Base-by-base conservation (phyloP, 2,888 invertebrate species). In the Lithophane socia region DNA sequence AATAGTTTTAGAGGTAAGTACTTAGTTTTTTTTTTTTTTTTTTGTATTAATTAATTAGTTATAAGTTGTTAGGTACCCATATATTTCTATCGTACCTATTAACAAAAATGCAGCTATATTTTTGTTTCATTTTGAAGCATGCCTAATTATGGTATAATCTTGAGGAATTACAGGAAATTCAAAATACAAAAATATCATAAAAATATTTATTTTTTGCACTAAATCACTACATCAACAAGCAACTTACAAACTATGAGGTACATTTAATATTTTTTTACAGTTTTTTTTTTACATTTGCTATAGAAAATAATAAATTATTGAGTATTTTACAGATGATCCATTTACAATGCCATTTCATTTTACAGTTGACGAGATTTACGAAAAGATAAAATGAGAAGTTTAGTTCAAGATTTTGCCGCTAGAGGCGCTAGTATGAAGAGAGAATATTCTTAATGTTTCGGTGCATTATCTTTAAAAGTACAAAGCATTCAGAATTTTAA, bases 251-350 rank as follows among this genome's bases (percentile, higher is more conserved):
- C 86, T 89, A 90, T 79, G 86, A 89, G 85, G 83, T 89, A 82
- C 76, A 78, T 68, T 82, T 13, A 63, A 68, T 85, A n/a, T 66
- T 67, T 90, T 92, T 92, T 92, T 89, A 74, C 16, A 63, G 4
- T 37, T 64, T 89, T 92, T 89, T 92, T 93, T 93, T 86, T 80
- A 86, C 61, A 82, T 91, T 92, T 93, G 92, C 92, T 90, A 90
- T 0, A 54, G 85, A 88, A 83, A 80, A 77, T 74, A 87, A 92
- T 91, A 92, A 93, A 90, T 88, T 88, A 88, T 78, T 87, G 89
- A 92, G 90, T 92, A 93, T 91, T 92, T 87, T 85, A 86, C 86
- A 88, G 75, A 79, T 71, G 75, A 75, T 75, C 87, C 90, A 42
- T 89, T 87, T 76, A 85, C 82, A 80, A 74, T 71, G 78, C 87